These are phyloP conservation scores for Sebastes vulpes DNA, from an alignment of 2,797 vertebrate genomes.

Conservation along the genomic window DNA sequence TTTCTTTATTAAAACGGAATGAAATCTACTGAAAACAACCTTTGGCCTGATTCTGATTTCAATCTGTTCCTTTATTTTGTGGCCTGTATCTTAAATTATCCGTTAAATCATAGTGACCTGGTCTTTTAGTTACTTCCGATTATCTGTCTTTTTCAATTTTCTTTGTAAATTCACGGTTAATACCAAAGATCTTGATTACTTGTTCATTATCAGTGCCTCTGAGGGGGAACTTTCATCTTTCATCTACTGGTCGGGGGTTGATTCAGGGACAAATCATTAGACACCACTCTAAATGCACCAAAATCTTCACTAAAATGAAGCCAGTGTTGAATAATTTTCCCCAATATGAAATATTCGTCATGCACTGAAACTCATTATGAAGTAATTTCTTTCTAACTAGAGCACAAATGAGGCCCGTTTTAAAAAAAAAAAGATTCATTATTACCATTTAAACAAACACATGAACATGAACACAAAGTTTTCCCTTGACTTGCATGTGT, in stretches of 20 bases:
- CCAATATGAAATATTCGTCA: conserved; percentile 36
- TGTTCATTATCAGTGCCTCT: not conserved
- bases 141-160: not conserved
- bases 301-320: conserved; percentile 12
- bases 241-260: not conserved
- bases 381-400: conserved; percentile 35
- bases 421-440: not conserved
- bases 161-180: not conserved
- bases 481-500: not conserved
- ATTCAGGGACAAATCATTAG: conserved; percentile 25
- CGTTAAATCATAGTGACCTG: not conserved
- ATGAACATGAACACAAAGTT: not conserved
- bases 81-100: not conserved
- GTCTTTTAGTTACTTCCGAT: not conserved
- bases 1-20: not conserved
- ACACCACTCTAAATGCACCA: conserved; percentile 28
- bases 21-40: not conserved
- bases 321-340: conserved; percentile 22
- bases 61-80: not conserved
- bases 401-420: conserved; percentile 17
- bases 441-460: conserved; percentile 2
- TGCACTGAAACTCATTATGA: conserved; percentile 35
- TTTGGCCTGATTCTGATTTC: not conserved
- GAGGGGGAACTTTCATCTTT: not conserved
- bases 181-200: conserved; percentile 4